These are phyloP conservation scores for Micronycteris hirsuta DNA, from an alignment of 2,113 vertebrate genomes.

Conservation along the genomic window DNA sequence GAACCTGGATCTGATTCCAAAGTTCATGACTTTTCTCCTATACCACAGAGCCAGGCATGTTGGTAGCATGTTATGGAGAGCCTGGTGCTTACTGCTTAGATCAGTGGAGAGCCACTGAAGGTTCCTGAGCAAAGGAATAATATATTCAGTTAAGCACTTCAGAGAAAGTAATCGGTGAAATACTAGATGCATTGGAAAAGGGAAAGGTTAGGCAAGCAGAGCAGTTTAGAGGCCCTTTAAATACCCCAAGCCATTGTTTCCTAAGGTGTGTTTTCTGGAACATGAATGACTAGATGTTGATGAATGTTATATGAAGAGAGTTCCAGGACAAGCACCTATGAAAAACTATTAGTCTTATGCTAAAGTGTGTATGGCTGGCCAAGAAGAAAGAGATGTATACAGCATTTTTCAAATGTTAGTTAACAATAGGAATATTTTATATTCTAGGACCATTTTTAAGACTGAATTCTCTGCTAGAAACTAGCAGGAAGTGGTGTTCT, in stretches of 20 bases:
- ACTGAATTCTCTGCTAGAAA: background rate
- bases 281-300: background rate
- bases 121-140: background rate
- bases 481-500: background rate
- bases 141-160: background rate
- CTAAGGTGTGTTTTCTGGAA: background rate
- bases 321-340: background rate
- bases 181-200: background rate
- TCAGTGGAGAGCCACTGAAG: background rate
- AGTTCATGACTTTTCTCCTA: background rate
- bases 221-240: background rate
- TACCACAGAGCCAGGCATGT: background rate
- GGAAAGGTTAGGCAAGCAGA: background rate
- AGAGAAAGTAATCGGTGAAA: background rate
- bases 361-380: background rate
- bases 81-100: background rate
- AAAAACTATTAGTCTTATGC: background rate
- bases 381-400: background rate
- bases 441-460: background rate
- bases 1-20: background rate
- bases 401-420: background rate
- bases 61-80: background rate
- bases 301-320: background rate
- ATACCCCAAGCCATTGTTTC: background rate
- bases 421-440: background rate